These are phyloP conservation scores for Acanthornis magna DNA, from an alignment of 2,797 vertebrate genomes.

Conservation along the genomic window DNA sequence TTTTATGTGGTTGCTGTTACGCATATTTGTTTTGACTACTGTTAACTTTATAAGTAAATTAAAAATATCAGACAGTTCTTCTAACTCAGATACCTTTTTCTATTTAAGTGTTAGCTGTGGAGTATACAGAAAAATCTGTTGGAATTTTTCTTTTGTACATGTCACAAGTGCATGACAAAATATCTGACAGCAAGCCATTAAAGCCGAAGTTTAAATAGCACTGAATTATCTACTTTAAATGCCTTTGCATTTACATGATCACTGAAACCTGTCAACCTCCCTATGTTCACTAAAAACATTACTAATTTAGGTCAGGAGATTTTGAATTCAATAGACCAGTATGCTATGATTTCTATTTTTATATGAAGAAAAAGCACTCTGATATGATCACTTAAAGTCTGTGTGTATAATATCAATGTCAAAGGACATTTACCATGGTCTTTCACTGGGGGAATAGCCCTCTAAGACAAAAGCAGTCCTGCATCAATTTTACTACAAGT, in stretches of 20 bases:
- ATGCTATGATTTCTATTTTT: constrained; percentile 18
- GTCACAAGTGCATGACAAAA: constrained; percentile 15
- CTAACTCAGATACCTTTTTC: neutral
- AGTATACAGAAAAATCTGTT: neutral
- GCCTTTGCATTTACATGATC: constrained; percentile 20
- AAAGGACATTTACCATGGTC: neutral
- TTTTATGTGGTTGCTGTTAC: neutral
- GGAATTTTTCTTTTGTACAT: neutral
- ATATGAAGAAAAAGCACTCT: neutral
- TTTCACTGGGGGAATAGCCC: neutral
- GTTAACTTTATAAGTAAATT: neutral
- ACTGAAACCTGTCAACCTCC: constrained; percentile 51
- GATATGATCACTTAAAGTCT: neutral
- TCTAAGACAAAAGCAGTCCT: neutral
- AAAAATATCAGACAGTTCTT: neutral
- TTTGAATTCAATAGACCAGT: constrained; percentile 16
- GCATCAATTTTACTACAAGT: neutral
- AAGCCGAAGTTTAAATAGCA: constrained; percentile 52
- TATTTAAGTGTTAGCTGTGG: neutral
- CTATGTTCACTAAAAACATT: constrained; percentile 44
- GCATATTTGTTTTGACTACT: constrained; percentile 19
- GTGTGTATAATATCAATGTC: neutral
- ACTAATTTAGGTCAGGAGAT: constrained; percentile 45
- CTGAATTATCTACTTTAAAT: constrained; percentile 57
- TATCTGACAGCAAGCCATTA: constrained; percentile 48